A percentile compares a stretch with the other conserved stretches of the same genome.
Conservation (phyloP, 2,888 invertebrate species). For the Baccha elongata region DNA sequence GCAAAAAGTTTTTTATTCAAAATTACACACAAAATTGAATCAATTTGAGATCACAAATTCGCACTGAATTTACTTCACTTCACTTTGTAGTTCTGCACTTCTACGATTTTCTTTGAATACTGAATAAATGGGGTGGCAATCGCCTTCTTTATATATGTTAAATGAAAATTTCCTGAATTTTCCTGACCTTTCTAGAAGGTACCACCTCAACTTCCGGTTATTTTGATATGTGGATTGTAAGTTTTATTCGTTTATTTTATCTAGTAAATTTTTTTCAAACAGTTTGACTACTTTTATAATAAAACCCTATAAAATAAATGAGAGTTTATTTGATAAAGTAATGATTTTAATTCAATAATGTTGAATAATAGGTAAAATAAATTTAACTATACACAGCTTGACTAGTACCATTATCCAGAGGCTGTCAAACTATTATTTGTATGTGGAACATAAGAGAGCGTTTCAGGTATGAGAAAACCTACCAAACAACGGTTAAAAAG, state of each 20-base stretch:
- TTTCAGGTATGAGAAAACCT: not conserved
- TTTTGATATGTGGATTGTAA: not conserved
- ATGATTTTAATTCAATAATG: no score
- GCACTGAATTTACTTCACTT: no score
- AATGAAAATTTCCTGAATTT: slow-evolving; percentile 76
- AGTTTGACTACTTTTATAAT: no score
- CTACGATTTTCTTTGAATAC: slow-evolving; percentile 76
- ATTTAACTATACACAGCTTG: not conserved
- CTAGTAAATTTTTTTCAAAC: no score
- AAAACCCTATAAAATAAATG: no score
- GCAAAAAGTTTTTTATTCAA: slow-evolving; percentile 51
- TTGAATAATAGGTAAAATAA: not conserved
- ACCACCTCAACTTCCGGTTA: slow-evolving; percentile 73
- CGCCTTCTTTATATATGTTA: slow-evolving; percentile 76
- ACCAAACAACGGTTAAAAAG: no score
- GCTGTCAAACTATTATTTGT: not conserved
- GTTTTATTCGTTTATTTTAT: not conserved
- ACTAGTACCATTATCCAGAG: not conserved
- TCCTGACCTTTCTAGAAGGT: slow-evolving; percentile 78
- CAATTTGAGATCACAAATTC: slow-evolving; percentile 71
- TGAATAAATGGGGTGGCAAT: slow-evolving; percentile 75
- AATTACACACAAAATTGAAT: slow-evolving; percentile 70
- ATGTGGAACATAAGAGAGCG: not conserved
- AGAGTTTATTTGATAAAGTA: no score
- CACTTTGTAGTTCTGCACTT: slow-evolving; percentile 60